Percentiles rank a stretch among this genome's conserved stretches.
These are phyloP conservation scores for Crocallis elinguaria DNA, from an alignment of 2,888 invertebrate genomes.

Conservation along the genomic window DNA sequence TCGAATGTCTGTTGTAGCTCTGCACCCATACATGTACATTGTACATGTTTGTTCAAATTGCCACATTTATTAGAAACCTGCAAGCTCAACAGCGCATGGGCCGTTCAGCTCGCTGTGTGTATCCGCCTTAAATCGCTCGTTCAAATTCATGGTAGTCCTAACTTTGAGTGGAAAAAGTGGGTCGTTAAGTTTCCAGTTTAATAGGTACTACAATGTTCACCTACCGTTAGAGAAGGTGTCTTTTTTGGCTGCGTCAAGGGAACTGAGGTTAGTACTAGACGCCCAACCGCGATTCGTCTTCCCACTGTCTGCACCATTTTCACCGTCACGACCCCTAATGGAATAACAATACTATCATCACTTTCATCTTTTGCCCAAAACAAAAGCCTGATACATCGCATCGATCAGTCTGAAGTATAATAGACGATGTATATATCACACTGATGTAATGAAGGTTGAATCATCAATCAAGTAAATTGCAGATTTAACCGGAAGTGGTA, in stretches of 20 bases:
- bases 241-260: constrained; percentile 71
- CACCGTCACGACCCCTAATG: constrained; percentile 78
- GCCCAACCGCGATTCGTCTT: constrained; percentile 88
- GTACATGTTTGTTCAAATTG: no score
- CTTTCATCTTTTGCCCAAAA: no score
- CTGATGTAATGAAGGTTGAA: constrained; percentile 2
- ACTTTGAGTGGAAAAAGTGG: no score
- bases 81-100: no score
- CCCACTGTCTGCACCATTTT: constrained; percentile 73
- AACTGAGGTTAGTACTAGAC: constrained; percentile 89
- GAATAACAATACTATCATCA: constrained; percentile 15
- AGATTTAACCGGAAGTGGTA: constrained; percentile 22
- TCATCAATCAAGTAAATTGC: constrained; percentile 14
- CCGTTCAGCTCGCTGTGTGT: no score
- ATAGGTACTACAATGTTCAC: constrained; percentile 11
- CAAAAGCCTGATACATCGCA: no score
- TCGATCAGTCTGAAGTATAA: background rate
- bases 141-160: no score
- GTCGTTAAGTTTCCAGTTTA: no score
- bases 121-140: no score
- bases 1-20: no score
- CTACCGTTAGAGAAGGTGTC: constrained; percentile 77
- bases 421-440: background rate
- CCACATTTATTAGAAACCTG: no score
- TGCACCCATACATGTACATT: no score